Evolutionary conservation across 2,888 invertebrate species (phyloP), one percentile per base, ranked within the genome.

Genomic region (Dexiosoma caninum): DNA sequence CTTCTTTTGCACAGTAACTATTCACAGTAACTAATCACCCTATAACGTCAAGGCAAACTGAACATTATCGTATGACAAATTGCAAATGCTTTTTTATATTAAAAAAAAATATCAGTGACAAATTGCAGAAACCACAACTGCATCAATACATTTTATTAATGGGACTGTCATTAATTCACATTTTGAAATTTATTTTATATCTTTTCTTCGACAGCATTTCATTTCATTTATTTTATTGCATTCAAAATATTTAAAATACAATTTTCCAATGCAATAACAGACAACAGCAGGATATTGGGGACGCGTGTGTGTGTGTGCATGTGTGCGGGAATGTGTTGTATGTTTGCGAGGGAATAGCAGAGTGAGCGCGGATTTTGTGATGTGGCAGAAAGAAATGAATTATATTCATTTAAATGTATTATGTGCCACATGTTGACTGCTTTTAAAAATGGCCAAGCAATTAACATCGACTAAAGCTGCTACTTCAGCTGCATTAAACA

Each of bases 341-440:
- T 12, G 3, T 7, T 3, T 14, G 8, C 6, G 23, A 37, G 12
- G 6, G 23, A n/a, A 27, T 12, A 16, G 14, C 12, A 12, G 44
- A 44, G 42, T 0, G 35, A 37, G 37, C 12, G 57, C 21, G 57
- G n/a, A n/a, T n/a, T n/a, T n/a, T n/a, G n/a, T n/a, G 9, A 12
- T 27, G 27, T 27, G 16, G 16, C 14, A 16, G 5, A 21, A 40
- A 55, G 55, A 46, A 51, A 57, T 60, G 46, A 74, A 55, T 62
- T 67, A 72, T 66, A 59, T 70, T 67, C 59, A 62, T 62, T 76
- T 72, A 67, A 81, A 81, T 72, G 66, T 62, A 81, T 72, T 67
- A 67, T 72, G 49, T 77, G 77, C 69, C 77, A 81, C 77, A 81
- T 81, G 81, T 81, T 81, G 81, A 67, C 72, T 72, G 57, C 64